Conservation (phyloP, 1,140 invertebrate species). For the Drosophila cardini region DNA sequence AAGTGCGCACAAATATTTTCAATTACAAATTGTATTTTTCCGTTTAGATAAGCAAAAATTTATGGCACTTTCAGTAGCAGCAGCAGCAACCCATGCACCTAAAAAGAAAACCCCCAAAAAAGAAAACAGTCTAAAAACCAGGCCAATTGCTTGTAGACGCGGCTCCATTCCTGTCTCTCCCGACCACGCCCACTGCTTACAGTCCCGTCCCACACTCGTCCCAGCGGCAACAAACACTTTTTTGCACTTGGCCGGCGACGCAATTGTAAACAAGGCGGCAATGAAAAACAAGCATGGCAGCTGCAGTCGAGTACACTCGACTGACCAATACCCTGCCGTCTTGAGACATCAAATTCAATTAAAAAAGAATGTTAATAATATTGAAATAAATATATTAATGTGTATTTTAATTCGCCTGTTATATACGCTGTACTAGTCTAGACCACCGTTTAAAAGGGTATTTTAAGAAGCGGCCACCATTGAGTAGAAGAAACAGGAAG, state of each 20-base stretch:
- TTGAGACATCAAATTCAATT: too few species aligned
- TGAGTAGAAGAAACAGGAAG: too few species aligned
- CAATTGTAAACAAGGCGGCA: constrained; percentile 72
- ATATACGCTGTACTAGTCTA: too few species aligned
- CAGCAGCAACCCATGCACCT: constrained; percentile 20
- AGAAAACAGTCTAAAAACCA: not conserved
- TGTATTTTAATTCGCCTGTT: too few species aligned
- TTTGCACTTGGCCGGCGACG: constrained; percentile 73
- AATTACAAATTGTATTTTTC: constrained; percentile 83
- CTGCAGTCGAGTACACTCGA: not conserved
- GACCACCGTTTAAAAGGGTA: too few species aligned
- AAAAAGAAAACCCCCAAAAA: too few species aligned
- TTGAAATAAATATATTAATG: too few species aligned
- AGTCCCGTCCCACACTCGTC: constrained; percentile 44
- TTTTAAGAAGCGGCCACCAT: too few species aligned
- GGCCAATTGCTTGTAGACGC: constrained; percentile 12
- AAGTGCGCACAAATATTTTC: constrained; percentile 74
- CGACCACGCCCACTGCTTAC: constrained; percentile 8
- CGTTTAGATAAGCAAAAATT: constrained; percentile 80
- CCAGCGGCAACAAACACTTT: constrained; percentile 77
- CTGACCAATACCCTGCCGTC: not conserved
- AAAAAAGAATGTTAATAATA: too few species aligned
- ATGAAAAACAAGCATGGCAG: constrained; percentile 21
- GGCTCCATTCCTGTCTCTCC: constrained; percentile 5
- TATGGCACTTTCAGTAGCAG: constrained; percentile 63